Percentiles rank a stretch among this genome's conserved stretches.
phyloP scores from a whole-genome alignment of 2,888 invertebrate genomes.

The Plebejus melissa region DNA sequence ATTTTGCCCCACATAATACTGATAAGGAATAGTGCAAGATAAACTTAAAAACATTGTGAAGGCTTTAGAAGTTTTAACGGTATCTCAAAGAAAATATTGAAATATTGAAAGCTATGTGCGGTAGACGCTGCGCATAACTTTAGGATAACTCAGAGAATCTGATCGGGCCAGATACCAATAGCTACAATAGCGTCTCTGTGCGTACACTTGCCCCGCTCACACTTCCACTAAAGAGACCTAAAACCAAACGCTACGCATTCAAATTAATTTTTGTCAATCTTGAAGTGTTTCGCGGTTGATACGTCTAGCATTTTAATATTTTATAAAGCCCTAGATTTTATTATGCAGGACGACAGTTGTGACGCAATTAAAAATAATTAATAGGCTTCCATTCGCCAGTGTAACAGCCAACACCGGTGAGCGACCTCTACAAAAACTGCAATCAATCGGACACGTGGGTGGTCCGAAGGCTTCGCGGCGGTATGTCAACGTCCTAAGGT shows the following conservation, averaged over 20 bases:
- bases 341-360: not conserved
- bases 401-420: constrained; percentile 11
- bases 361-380: constrained; percentile 2
- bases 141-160: too few species aligned
- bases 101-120: too few species aligned
- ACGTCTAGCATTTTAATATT: not conserved
- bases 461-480: constrained; percentile 26
- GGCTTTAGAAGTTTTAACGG: too few species aligned
- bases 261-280: not conserved
- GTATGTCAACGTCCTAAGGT: constrained; percentile 12
- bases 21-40: not conserved
- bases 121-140: too few species aligned
- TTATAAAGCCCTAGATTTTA: not conserved
- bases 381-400: not conserved
- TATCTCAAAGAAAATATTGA: too few species aligned
- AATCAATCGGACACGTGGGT: constrained; percentile 38
- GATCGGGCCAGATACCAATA: too few species aligned
- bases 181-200: too few species aligned
- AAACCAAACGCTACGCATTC: not conserved
- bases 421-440: constrained; percentile 33
- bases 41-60: too few species aligned
- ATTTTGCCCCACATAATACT: not conserved
- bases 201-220: too few species aligned
- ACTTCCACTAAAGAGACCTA: too few species aligned
- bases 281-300: not conserved